Evolutionary conservation across 2,113 vertebrate genomes (phyloP).

Genomic region (Azemiops feae): DNA sequence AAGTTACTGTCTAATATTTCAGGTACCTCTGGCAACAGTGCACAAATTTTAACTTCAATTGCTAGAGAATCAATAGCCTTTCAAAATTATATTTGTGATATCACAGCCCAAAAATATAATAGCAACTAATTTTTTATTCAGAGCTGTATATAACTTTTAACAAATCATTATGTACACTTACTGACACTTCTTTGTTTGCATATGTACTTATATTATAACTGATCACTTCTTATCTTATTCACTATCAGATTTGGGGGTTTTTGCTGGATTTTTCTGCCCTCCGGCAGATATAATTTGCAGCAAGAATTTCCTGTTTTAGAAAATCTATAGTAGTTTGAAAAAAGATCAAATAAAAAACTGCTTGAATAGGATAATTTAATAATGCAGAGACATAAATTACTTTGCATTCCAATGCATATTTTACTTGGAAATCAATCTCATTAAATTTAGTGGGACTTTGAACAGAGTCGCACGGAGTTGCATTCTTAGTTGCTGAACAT

Average conservation of each 20-base stretch:
- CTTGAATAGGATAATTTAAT: background rate
- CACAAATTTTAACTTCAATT: background rate
- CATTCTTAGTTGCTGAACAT: background rate
- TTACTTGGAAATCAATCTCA: background rate
- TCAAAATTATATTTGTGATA: background rate
- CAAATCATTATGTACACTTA: background rate
- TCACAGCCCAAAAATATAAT: background rate
- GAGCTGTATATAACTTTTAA: background rate
- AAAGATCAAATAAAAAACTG: constrained; percentile 4
- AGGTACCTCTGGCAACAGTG: background rate
- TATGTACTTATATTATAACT: background rate
- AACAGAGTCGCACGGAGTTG: background rate
- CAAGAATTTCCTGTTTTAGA: background rate
- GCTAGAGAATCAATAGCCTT: background rate
- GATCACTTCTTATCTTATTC: background rate
- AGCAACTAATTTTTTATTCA: background rate
- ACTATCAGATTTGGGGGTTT: background rate
- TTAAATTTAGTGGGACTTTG: background rate
- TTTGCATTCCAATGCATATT: background rate
- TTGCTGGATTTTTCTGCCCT: background rate
- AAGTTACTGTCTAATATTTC: background rate
- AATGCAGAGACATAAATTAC: background rate
- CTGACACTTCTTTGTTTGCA: background rate
- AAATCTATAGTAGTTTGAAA: constrained; percentile 13
- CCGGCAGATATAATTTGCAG: background rate